Evolutionary conservation across 2,888 invertebrate genomes (phyloP), one percentile per base, ranked within the genome.

Genomic region (Eilema caniola): DNA sequence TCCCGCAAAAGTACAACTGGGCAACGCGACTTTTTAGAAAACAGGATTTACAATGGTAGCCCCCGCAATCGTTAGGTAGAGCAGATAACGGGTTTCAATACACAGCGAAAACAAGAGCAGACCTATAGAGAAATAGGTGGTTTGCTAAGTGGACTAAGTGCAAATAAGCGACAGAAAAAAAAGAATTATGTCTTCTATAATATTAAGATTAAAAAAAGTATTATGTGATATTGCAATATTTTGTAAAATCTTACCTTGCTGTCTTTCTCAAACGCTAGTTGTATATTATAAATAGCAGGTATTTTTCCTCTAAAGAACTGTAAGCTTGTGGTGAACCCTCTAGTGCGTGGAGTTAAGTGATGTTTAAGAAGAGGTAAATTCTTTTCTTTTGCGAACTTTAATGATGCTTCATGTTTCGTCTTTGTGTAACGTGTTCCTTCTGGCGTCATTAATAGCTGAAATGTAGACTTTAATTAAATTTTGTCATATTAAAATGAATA

Each of bases 381-480:
- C 86, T 98, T 98, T 83, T 98, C 97, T 84, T 96, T 96, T 0
- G 99, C 98, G 89, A 99, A 98, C 86, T 98, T 97, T 84, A 98
- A 95, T 71, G 99, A 98, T 0, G 97, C 97, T 91, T 97, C 97
- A 86, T 98, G 98, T 89, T 99, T 99, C 80, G 96, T 97, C 63
- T 96, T 94, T 0, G 99, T 99, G 86, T 98, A 99, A 67, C 99
- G 96, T 0, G 99, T 99, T 16, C 99, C 99, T 94, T 99, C 99
- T 0, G 99, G 98, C 86, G 98, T 99, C 75, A 99, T 91, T 67
- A 99, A 91, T 74, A 99, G 93, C 98, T 98, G 85, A 57, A 95
- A 94, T 59, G 3, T 60, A 41, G 60, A 23, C 20, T 28, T 31
- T 8, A n/a, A 20, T 24, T n/a, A 28, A 28, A 41, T 16, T 41